Conservation (phyloP, 2,113 vertebrate genomes). For the Ursus arctos region DNA sequence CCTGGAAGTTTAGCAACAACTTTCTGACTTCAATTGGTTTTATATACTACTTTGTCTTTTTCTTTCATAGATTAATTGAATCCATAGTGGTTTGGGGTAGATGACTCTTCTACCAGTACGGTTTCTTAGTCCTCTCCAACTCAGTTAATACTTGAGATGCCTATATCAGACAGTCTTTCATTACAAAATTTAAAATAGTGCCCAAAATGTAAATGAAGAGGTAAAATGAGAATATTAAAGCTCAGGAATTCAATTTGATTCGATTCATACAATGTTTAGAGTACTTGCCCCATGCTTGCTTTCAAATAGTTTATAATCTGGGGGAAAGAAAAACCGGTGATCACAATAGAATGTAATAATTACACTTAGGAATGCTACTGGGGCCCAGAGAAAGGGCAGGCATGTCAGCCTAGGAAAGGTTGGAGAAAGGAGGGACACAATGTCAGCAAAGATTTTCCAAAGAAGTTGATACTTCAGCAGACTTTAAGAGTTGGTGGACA, state of each 20-base stretch:
- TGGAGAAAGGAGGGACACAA: not conserved
- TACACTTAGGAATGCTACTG: not conserved
- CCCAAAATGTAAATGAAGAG: constrained; percentile 10
- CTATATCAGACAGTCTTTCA: not conserved
- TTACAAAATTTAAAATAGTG: not conserved
- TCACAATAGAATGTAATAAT: not conserved
- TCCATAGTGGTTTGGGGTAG: not conserved
- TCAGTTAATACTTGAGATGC: not conserved
- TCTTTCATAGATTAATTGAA: constrained; percentile 30
- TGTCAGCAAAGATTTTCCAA: not conserved
- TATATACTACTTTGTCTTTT: not conserved
- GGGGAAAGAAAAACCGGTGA: not conserved
- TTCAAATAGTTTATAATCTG: constrained; percentile 33
- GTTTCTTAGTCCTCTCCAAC: not conserved
- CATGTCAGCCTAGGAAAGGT: not conserved
- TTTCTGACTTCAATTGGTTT: constrained; percentile 28
- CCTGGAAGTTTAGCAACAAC: constrained; percentile 60
- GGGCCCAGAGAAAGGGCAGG: not conserved
- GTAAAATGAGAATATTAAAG: not conserved
- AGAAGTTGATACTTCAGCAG: not conserved
- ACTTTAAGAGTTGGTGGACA: not conserved
- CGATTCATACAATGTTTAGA: not conserved
- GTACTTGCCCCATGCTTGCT: not conserved
- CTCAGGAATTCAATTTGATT: not conserved
- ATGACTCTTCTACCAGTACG: not conserved